Base-by-base conservation (phyloP, 2,888 invertebrate species). In the Luffia ferchaultella region DNA sequence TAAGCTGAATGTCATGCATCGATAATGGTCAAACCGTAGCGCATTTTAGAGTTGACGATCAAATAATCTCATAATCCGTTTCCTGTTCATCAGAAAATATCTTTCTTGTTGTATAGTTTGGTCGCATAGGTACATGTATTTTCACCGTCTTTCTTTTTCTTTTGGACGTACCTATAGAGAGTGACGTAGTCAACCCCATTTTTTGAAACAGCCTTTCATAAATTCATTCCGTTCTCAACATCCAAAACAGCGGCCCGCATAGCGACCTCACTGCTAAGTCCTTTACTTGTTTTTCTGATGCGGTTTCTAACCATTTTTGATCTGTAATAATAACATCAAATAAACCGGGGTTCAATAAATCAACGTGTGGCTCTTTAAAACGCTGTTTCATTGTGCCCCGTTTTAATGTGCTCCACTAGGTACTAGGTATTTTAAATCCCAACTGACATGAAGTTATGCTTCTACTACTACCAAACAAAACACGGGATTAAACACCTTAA, bases 271-370 rank as follows among this genome's bases (percentile, higher is more conserved):
- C 51, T 52, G 30, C 51, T 46, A 16, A 55, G 48, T 7, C 53
- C 55, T 41, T 54, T 55, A 40, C 16, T 46, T 15, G 55, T 55
- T 18, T 57, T 55, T 49, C 53, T 53, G 52, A 30, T 18, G 2
- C 54, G 47, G 44, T 55, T 54, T 42, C 57, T 53, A 20, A 48
- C 46, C 53, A 57, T 55, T 43, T 53, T n/a, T n/a, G n/a, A n/a
- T 55, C 16, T 49, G 42, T 41, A 42, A 20, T 43, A 48, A 43
- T 20, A 46, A 18, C 20, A 41, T n/a, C n/a, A n/a, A n/a, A n/a
- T n/a, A n/a, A n/a, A n/a, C 41, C 16, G 30, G 12, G 12, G 12
- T 9, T 40, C 7, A 15, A 44, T 44, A 30, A 44, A 44, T 44
- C 44, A 43, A 44, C 30, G 44, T 18, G 20, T 20, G 49, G 45